phyloP scores from a whole-genome alignment of 2,113 vertebrate species.

The Aphyosemion australe region DNA sequence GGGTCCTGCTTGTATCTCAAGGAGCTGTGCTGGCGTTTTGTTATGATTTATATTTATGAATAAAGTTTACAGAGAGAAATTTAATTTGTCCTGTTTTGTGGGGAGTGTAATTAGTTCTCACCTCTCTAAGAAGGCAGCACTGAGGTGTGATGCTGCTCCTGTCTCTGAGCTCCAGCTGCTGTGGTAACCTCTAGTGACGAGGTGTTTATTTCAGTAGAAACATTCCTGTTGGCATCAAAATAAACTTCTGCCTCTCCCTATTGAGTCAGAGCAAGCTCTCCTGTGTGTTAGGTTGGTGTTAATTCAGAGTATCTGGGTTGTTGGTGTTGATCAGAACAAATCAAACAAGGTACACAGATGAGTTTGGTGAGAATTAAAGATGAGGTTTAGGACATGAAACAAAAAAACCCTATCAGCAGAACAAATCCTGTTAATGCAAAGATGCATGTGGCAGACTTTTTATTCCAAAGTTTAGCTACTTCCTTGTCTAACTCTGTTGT shows the following conservation, averaged over 20 bases:
- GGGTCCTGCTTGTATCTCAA: conserved; percentile 29
- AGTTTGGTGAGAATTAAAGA: not conserved
- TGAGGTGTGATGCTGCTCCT: not conserved
- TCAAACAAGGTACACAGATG: not conserved
- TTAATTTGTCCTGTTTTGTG: conserved; percentile 25
- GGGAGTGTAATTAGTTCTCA: conserved; percentile 19
- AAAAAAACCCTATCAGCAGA: not conserved
- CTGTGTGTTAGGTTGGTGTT: not conserved
- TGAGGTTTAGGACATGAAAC: not conserved
- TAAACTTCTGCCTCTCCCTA: no score
- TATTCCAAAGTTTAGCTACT: not conserved
- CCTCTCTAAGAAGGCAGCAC: conserved; percentile 6
- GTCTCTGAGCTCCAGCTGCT: conserved; percentile 15
- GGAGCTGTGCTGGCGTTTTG: conserved; percentile 50
- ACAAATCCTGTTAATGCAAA: not conserved
- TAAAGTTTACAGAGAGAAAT: not conserved
- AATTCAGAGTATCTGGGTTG: conserved; percentile 7
- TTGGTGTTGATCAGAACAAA: conserved; percentile 11
- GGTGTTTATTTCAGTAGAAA: conserved; percentile 42
- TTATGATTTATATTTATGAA: conserved; percentile 43
- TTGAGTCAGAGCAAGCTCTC: no score
- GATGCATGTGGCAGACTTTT: not conserved
- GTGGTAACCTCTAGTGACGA: conserved; percentile 30
- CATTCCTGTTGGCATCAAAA: conserved; percentile 12
- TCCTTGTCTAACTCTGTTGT: not conserved